Evolutionary conservation across 1,140 invertebrate species (phyloP).

Genomic region (Drosophila fuyamai): DNA sequence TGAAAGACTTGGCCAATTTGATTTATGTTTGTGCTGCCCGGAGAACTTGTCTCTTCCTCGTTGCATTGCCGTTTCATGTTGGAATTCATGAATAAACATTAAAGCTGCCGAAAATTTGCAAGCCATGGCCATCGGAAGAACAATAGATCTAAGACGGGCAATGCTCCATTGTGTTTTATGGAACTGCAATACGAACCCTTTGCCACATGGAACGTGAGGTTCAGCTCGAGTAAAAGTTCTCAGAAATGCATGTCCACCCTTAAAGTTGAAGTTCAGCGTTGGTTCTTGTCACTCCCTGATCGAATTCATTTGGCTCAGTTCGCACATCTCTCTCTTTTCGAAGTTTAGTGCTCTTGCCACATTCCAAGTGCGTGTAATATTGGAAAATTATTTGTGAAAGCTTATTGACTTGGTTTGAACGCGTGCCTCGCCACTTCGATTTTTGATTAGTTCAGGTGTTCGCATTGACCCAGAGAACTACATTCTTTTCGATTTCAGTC

Average conservation of each 20-base stretch:
- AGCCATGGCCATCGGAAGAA: conserved; percentile 57
- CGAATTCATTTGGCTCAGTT: conserved; percentile 55
- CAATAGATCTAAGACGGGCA: conserved; percentile 65
- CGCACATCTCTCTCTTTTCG: conserved; percentile 14
- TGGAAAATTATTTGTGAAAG: conserved; percentile 64
- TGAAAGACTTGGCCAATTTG: conserved; percentile 61
- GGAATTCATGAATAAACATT: conserved; percentile 82
- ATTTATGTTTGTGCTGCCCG: conserved; percentile 61
- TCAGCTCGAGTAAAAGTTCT: conserved; percentile 62
- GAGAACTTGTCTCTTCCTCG: conserved; percentile 64
- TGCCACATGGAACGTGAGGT: conserved; percentile 66
- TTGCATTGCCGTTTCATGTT: conserved; percentile 79
- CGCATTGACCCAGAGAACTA: conserved; percentile 81
- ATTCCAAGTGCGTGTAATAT: conserved; percentile 42
- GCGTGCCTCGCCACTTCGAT: conserved; percentile 45
- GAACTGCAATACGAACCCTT: conserved; percentile 50
- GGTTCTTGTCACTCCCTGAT: conserved; percentile 56
- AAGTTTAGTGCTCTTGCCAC: conserved; percentile 32
- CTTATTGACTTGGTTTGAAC: conserved; percentile 23
- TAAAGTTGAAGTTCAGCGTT: conserved; percentile 19
- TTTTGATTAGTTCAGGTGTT: conserved; percentile 75
- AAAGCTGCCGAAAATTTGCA: conserved; percentile 76
- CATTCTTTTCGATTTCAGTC: conserved; percentile 35
- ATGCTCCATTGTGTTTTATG: conserved; percentile 80
- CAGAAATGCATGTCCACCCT: conserved; percentile 44